Conservation (phyloP, 2,888 invertebrate genomes). For the Clostera curtula region DNA sequence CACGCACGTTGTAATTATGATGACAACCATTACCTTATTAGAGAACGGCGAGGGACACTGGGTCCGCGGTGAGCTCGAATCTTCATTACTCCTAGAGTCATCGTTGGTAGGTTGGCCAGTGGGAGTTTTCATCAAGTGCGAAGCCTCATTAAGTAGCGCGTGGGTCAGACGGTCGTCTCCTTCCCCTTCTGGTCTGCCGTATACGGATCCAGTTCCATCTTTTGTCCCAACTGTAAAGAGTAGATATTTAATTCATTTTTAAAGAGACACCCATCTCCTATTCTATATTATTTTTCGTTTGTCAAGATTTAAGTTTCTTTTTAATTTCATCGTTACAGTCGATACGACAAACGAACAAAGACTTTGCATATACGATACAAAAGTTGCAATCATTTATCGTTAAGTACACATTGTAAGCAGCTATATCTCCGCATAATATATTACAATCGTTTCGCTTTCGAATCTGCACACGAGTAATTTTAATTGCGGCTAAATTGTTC, state of each 20-base stretch:
- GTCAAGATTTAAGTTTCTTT: no score
- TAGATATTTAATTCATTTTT: neutral
- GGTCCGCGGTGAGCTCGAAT: conserved; percentile 85
- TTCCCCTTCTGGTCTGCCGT: conserved; percentile 82
- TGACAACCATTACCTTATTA: conserved; percentile 71
- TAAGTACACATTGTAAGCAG: conserved; percentile 13
- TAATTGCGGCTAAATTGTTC: conserved; percentile 64
- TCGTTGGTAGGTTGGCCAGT: conserved; percentile 63
- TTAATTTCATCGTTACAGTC: no score
- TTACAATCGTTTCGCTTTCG: conserved; percentile 35
- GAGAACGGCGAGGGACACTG: conserved; percentile 89
- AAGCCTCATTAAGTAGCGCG: conserved; percentile 91
- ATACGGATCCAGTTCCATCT: conserved; percentile 85
- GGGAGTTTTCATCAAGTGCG: conserved; percentile 87
- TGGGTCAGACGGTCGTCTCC: conserved; percentile 95
- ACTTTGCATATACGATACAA: conserved; percentile 7
- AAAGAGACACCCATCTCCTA: no score
- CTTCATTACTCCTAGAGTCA: conserved; percentile 84
- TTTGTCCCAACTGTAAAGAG: conserved; percentile 78
- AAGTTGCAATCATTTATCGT: conserved; percentile 8
- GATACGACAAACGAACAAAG: no score
- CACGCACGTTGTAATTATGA: neutral
- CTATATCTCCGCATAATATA: conserved; percentile 18
- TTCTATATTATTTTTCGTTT: no score
- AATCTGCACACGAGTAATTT: conserved; percentile 45